Conservation (phyloP, 2,797 vertebrate species). For the Danio albolineatus region DNA sequence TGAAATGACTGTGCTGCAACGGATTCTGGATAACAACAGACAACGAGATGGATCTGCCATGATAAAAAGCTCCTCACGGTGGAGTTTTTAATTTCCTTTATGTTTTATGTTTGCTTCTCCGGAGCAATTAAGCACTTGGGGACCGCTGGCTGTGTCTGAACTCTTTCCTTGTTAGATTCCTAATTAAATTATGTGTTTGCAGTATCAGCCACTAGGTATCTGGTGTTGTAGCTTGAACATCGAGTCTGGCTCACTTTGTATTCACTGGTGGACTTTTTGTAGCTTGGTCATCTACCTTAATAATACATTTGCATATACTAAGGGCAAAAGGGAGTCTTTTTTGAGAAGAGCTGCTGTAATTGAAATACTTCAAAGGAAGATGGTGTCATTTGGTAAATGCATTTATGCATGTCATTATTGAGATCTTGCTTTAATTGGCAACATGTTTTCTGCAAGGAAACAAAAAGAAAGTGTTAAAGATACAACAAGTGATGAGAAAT, state of each 20-base stretch:
- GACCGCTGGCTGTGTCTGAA: conserved; percentile 24
- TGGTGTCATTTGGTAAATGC: conserved; percentile 28
- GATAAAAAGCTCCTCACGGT: conserved; percentile 41
- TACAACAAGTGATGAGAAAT: not conserved
- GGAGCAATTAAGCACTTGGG: conserved; percentile 22
- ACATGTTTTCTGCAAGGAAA: conserved; percentile 6
- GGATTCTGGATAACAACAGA: conserved; percentile 21
- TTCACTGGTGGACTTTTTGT: conserved; percentile 12
- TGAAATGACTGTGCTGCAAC: conserved; percentile 15
- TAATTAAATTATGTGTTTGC: conserved; percentile 48
- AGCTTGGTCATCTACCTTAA: conserved; percentile 19
- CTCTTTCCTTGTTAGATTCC: conserved; percentile 33
- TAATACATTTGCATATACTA: not conserved
- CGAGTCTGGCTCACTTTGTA: not conserved
- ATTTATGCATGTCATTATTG: conserved; percentile 31
- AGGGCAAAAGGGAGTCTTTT: not conserved
- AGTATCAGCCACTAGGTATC: conserved; percentile 14
- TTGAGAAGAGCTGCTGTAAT: conserved; percentile 1
- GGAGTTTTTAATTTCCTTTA: conserved; percentile 34
- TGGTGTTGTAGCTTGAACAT: not conserved
- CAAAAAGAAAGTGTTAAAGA: not conserved
- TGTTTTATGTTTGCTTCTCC: conserved; percentile 37
- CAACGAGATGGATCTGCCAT: conserved; percentile 16
- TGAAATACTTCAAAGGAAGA: conserved; percentile 20
- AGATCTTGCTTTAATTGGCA: conserved; percentile 16